Conservation (phyloP, 1,140 invertebrate genomes). For the Ceratitis capitata region DNA sequence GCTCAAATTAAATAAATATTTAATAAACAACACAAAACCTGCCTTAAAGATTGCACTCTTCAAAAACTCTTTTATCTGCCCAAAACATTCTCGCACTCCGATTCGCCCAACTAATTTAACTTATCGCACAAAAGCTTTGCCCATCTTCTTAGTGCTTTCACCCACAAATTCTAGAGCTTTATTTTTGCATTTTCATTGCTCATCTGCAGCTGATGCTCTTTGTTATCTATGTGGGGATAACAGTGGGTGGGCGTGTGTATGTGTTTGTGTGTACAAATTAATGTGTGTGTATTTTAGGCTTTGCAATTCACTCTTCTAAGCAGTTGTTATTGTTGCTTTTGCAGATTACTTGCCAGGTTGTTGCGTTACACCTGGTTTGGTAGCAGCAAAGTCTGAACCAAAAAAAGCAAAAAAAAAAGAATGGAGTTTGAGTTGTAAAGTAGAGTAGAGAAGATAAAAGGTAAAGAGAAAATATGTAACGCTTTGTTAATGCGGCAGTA, state of each 20-base stretch:
- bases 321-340: slow-evolving; percentile 1
- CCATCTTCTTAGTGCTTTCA: slow-evolving; percentile 12
- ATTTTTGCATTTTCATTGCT: slow-evolving; percentile 21
- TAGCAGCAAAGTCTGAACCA: neutral
- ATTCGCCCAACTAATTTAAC: neutral
- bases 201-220: slow-evolving; percentile 23
- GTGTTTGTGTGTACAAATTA: neutral
- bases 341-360: neutral
- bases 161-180: neutral
- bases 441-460: neutral
- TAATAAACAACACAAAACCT: too few relatives aligned
- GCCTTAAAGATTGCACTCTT: too few relatives aligned
- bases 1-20: too few relatives aligned
- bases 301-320: neutral
- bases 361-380: slow-evolving; percentile 9
- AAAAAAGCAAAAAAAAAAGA: too few relatives aligned
- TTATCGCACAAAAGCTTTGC: neutral
- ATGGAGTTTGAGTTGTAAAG: too few relatives aligned
- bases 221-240: neutral
- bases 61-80: too few relatives aligned
- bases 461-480: neutral
- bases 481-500: neutral
- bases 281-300: neutral
- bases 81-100: too few relatives aligned
- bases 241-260: neutral